A percentile compares a stretch with the other conserved stretches of the same genome.
Conservation (phyloP, 1,140 invertebrate genomes). For the Delia radicum region DNA sequence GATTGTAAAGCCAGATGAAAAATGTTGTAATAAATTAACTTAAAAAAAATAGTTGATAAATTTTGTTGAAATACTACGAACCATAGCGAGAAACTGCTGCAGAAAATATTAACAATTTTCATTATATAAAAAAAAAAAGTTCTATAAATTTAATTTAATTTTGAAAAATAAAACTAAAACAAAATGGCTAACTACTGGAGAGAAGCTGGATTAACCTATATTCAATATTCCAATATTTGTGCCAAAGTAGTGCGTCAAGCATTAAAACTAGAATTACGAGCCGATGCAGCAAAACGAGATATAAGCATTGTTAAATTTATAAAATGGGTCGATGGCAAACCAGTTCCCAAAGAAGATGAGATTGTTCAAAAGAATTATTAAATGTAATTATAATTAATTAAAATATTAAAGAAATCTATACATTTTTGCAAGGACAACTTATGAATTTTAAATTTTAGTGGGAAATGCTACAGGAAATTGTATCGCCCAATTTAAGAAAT, state of each 20-base stretch:
- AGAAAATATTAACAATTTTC: not conserved
- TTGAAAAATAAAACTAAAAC: not conserved
- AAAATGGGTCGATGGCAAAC: constrained; percentile 84
- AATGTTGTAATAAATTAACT: no score
- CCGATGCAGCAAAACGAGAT: constrained; percentile 74
- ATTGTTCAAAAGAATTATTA: not conserved
- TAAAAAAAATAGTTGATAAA: no score
- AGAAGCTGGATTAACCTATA: constrained; percentile 67
- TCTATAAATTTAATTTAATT: not conserved
- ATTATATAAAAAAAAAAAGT: no score
- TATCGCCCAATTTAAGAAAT: no score
- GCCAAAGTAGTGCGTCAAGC: constrained; percentile 76
- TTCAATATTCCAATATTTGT: constrained; percentile 89
- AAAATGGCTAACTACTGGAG: not conserved
- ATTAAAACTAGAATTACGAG: constrained; percentile 71
- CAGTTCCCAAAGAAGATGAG: constrained; percentile 68
- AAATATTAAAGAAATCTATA: no score
- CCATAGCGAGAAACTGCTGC: no score
- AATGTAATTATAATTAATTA: no score
- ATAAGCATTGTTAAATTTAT: constrained; percentile 76
- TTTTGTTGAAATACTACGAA: no score
- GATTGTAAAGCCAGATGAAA: no score
- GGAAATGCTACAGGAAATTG: no score
- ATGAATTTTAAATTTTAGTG: no score
- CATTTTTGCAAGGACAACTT: no score